phyloP scores from a whole-genome alignment of 2,113 vertebrate species.

The Pionites leucogaster region DNA sequence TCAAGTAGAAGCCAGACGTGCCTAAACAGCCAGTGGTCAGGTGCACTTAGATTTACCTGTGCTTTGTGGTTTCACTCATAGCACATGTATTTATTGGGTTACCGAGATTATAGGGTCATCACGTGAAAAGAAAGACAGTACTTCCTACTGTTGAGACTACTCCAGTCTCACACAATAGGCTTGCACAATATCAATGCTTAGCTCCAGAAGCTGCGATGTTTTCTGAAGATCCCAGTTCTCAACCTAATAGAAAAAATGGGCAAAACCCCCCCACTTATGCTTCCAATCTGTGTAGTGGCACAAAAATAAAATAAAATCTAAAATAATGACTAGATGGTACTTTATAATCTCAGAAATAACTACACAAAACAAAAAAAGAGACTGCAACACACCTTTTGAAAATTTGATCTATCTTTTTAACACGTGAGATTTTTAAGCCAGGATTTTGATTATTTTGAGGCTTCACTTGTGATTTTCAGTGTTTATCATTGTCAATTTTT shows the following conservation, averaged over 20 bases:
- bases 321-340: neutral
- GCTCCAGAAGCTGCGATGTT: neutral
- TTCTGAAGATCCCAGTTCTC: neutral
- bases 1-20: neutral
- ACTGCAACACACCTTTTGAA: neutral
- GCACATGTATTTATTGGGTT: neutral
- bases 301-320: neutral
- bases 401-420: neutral
- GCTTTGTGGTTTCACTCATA: neutral
- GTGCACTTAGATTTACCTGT: neutral
- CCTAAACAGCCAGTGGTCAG: neutral
- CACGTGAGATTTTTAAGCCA: neutral
- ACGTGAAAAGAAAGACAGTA: neutral
- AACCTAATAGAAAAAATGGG: neutral
- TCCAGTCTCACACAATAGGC: neutral
- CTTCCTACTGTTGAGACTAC: neutral
- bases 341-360: neutral
- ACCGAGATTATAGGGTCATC: neutral
- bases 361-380: neutral
- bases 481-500: neutral
- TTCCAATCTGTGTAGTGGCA: neutral
- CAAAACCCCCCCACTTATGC: accelerated
- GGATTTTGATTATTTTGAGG: neutral
- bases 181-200: neutral
- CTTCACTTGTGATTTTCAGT: neutral